Evolutionary conservation across 2,888 invertebrate genomes (phyloP), one percentile per base, ranked within the genome.

Genomic region (Drosophila paramelanica): DNA sequence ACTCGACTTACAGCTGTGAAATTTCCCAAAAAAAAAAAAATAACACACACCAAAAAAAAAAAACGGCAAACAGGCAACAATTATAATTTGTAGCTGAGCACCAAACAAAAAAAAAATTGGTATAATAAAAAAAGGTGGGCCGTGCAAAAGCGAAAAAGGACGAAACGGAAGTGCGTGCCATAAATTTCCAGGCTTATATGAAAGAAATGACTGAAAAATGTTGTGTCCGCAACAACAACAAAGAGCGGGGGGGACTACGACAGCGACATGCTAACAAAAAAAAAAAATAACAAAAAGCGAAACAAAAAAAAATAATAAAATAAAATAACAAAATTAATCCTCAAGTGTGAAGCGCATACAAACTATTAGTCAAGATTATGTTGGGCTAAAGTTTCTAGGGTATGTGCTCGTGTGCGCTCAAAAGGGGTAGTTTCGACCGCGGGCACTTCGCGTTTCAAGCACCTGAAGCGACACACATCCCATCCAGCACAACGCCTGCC

Each of bases 341-440:
- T 82, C 75, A 85, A 85, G 85, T 85, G 88, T 85, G 88, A 85
- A 85, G 83, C 86, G 79, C 88, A 82, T 73, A 88, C 86, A 85
- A 80, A 86, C 85, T 89, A 90, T 90, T 90, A 90, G 91, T 89
- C 90, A 90, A 88, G 90, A 90, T 90, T 90, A 89, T 67, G 74
- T 74, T 66, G 75, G 73, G 70, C 64, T 50, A 47, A 73, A 73
- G 69, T 55, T 25, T 57, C 50, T 36, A 67, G 62, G 67, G 52
- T 46, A 41, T 52, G 27, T 14, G 13, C 53, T 62, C 59, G 39
- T 51, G 25, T 67, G 67, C 27, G 45, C 43, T 47, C 41, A 38
- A 38, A 52, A 66, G 65, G 73, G 74, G 81, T 81, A 68, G 71
- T 77, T 81, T 20, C 5, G 33, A 11, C 61, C 49, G 36, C 41